These are phyloP conservation scores for Spinus olivaceus DNA, from an alignment of 2,797 vertebrate genomes.

Conservation along the genomic window DNA sequence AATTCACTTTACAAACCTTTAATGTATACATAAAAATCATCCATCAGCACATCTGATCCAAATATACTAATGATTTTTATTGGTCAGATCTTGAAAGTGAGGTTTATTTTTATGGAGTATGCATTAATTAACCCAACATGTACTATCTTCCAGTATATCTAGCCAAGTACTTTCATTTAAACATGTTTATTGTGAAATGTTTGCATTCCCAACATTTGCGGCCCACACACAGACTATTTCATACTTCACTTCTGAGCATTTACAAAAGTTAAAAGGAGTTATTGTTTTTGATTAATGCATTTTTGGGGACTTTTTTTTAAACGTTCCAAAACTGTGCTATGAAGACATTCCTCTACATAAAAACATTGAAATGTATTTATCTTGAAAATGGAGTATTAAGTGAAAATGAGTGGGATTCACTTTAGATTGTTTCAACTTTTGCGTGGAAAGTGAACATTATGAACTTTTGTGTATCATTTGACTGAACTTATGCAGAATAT, in stretches of 20 bases:
- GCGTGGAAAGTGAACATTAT: background rate
- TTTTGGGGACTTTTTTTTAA: slow-evolving; percentile 67
- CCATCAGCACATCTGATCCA: slow-evolving; percentile 85
- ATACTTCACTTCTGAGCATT: slow-evolving; percentile 87
- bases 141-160: slow-evolving; percentile 92
- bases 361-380: slow-evolving; percentile 37
- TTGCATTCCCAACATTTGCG: slow-evolving; percentile 94
- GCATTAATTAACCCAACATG: slow-evolving; percentile 99
- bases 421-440: slow-evolving; percentile 23
- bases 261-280: slow-evolving; percentile 91
- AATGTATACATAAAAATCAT: slow-evolving; percentile 72
- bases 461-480: slow-evolving; percentile 33
- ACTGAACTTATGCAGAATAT: background rate
- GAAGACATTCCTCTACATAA: slow-evolving; percentile 61
- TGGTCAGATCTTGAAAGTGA: slow-evolving; percentile 89
- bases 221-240: slow-evolving; percentile 99
- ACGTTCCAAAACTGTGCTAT: slow-evolving; percentile 63
- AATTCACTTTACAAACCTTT: slow-evolving; percentile 56
- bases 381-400: slow-evolving; percentile 13
- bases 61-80: slow-evolving; percentile 93
- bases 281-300: slow-evolving; percentile 99
- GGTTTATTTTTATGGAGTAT: slow-evolving; percentile 95
- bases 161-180: slow-evolving; percentile 97
- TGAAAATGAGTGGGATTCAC: background rate
- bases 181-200: slow-evolving; percentile 99